Evolutionary conservation across 2,797 vertebrate genomes (phyloP), one percentile per base, ranked within the genome.

Genomic region (Enteromius radiatus): DNA sequence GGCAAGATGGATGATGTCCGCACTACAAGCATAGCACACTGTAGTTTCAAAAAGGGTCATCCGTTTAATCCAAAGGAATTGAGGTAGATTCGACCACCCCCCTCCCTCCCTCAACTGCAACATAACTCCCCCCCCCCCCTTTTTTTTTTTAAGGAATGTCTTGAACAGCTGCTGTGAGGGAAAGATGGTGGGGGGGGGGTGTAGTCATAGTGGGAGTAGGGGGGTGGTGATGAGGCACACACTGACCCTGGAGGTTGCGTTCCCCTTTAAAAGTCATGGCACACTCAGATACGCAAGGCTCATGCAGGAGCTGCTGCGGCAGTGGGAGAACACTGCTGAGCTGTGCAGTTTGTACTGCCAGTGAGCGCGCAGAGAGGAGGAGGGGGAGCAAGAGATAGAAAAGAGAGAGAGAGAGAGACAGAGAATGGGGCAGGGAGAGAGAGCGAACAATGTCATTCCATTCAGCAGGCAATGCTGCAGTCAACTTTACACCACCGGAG

Each of bases 181-280:
- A 70, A 41, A 71, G 63, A 68, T 64, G 17, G 5, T 26, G 59
- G 79, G 78, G n/a, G n/a, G n/a, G 59, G 79, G 78, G 88, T 87
- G 84, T 89, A 85, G 84, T 90, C 85, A 86, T 83, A 87, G 69
- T 76, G 70, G 75, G 75, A 85, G 86, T 88, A 88, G 86, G 88
- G 90, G 88, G 90, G 88, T 88, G 88, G 89, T 76, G 87, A 90
- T 88, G 89, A 90, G 89, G 87, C 91, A 88, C 59, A 91, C 89
- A 85, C 91, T 93, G 93, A 94, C 93, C 94, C 93, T 92, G 88
- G 93, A 95, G 93, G 94, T 93, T 95, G 94, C 91, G 81, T 95
- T 96, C 93, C 95, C 95, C 95, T 96, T 96, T 96, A 96, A 96
- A 95, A 96, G 95, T 94, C 94, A 93, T 92, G 91, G 94, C 95